These are phyloP conservation scores for Ramphastos sulfuratus DNA, from an alignment of 2,113 vertebrate species.

Conservation along the genomic window DNA sequence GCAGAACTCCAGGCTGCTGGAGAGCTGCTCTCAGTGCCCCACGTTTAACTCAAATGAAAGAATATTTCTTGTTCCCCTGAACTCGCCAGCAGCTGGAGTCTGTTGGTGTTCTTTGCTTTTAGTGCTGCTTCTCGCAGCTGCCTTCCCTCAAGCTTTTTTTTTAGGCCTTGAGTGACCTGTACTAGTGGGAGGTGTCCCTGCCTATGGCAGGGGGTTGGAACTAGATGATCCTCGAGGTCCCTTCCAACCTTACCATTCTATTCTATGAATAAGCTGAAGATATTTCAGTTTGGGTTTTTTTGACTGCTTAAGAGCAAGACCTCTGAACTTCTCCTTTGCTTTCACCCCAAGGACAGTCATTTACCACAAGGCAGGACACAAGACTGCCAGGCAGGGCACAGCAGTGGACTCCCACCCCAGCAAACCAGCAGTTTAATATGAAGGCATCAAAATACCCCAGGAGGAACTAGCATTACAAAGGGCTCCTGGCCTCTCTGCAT, in stretches of 20 bases:
- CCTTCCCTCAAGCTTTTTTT: neutral
- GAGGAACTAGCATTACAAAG: neutral
- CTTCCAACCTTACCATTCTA: no score
- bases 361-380: no score
- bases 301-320: neutral
- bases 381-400: neutral
- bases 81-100: neutral
- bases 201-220: no score
- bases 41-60: neutral
- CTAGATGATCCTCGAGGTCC: no score
- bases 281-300: neutral
- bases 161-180: no score
- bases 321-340: neutral
- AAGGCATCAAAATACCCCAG: neutral
- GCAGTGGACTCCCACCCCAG: neutral
- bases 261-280: neutral
- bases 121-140: neutral
- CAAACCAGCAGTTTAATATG: neutral
- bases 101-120: neutral
- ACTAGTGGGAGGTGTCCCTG: no score
- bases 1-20: neutral
- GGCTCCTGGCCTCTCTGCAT: neutral
- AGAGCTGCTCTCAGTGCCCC: neutral
- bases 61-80: neutral
- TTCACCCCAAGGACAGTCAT: neutral